Evolutionary conservation across 2,797 vertebrate genomes (phyloP).

Genomic region (Sebastes flavidus): DNA sequence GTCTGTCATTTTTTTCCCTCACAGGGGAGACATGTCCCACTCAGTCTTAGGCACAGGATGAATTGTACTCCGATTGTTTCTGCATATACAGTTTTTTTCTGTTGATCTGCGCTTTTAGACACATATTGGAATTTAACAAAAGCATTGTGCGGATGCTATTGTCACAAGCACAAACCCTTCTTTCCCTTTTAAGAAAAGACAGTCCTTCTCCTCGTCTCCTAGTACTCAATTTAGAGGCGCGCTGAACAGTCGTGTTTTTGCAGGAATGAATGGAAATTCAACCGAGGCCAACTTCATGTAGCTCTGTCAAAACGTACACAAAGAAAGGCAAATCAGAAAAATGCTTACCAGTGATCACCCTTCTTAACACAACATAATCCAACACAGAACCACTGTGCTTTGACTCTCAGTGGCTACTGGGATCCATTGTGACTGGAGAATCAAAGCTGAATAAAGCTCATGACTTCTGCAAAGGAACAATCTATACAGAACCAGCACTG

Average conservation of each 20-base stretch:
- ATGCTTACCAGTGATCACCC: background rate
- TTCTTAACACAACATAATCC: background rate
- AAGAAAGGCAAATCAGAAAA: background rate
- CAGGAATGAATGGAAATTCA: background rate
- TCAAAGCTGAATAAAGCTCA: background rate
- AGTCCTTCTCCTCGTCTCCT: background rate
- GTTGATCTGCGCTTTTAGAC: conserved; percentile 1
- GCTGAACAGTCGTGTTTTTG: background rate
- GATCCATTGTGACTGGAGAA: background rate
- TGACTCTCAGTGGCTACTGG: background rate
- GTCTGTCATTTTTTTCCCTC: conserved; percentile 5
- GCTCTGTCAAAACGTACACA: background rate
- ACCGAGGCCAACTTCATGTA: background rate
- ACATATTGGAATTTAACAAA: conserved; percentile 30
- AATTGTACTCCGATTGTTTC: conserved; percentile 27
- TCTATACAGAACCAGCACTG: too few relatives aligned
- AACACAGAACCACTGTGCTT: background rate
- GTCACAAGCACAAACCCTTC: conserved; percentile 1
- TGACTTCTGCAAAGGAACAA: background rate
- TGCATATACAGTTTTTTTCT: conserved; percentile 6
- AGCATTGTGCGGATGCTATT: conserved; percentile 3
- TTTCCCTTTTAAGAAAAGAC: background rate
- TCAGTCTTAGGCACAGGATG: conserved; percentile 24
- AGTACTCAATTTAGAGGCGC: background rate
- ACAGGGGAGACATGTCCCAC: conserved; percentile 16